Conservation (phyloP, 1,140 invertebrate species). For the Diachasmimorpha longicaudata region DNA sequence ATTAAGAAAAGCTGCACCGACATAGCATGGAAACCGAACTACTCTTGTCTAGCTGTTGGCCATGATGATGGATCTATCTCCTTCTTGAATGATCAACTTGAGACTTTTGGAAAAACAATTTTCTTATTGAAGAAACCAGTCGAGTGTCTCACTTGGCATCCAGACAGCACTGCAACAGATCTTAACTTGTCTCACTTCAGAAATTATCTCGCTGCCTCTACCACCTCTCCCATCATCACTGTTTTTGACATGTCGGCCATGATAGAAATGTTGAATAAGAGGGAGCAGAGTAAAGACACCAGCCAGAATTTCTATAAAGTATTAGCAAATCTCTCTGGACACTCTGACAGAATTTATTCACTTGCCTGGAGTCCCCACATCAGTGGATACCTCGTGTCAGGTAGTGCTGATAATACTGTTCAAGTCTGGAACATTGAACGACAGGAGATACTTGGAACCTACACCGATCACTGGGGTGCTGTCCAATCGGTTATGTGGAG, state of each 20-base stretch:
- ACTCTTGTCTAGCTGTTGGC: constrained; percentile 66
- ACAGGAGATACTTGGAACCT: constrained; percentile 65
- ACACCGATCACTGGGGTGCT: constrained; percentile 62
- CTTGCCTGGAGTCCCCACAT: constrained; percentile 77
- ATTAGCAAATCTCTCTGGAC: constrained; percentile 66
- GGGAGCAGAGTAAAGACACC: constrained; percentile 33
- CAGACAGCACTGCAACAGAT: constrained; percentile 67
- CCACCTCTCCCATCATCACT: constrained; percentile 63
- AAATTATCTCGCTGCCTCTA: constrained; percentile 71
- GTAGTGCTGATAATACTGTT: constrained; percentile 72
- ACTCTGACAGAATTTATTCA: constrained; percentile 66
- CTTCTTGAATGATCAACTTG: constrained; percentile 46
- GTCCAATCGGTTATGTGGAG: constrained; percentile 70
- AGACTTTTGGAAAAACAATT: constrained; percentile 34
- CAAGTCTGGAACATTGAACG: constrained; percentile 75
- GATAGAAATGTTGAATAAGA: constrained; percentile 15
- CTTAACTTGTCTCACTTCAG: constrained; percentile 64
- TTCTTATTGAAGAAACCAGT: constrained; percentile 65
- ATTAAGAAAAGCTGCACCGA: constrained; percentile 59
- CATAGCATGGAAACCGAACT: constrained; percentile 71
- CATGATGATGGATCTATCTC: constrained; percentile 65
- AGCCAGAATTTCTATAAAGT: constrained; percentile 46
- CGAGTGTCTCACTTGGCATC: constrained; percentile 74
- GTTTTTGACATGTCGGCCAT: constrained; percentile 63
- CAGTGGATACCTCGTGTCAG: constrained; percentile 71